Evolutionary conservation across 2,888 invertebrate species (phyloP).

Genomic region (Neoitamus cyanurus): DNA sequence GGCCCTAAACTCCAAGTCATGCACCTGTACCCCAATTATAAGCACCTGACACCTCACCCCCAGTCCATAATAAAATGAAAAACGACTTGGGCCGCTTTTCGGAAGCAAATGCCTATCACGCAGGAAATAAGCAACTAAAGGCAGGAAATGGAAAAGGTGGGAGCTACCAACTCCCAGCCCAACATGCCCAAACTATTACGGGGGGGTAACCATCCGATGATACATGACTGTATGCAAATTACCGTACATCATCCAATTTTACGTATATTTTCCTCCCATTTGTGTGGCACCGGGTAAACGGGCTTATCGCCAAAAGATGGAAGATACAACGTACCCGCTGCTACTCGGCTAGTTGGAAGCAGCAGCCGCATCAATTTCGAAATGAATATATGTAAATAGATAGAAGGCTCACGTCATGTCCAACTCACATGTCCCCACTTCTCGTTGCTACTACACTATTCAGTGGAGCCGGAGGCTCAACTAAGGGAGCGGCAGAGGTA

Average conservation of each 20-base stretch:
- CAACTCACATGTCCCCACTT: not conserved
- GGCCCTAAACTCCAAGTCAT: not conserved
- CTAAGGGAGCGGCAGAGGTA: not conserved
- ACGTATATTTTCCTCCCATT: not conserved
- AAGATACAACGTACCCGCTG: not conserved
- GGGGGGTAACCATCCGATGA: not conserved
- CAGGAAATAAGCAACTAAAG: conserved; percentile 28
- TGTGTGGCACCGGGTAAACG: not conserved
- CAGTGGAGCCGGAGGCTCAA: no score
- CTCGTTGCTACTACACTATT: no score
- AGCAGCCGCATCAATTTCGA: not conserved
- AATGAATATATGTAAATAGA: not conserved
- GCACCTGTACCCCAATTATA: not conserved
- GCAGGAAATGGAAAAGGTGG: conserved; percentile 48
- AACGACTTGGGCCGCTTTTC: not conserved
- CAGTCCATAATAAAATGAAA: not conserved
- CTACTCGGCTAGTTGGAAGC: not conserved
- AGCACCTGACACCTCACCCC: not conserved
- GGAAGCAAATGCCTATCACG: not conserved
- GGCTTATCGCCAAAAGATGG: not conserved
- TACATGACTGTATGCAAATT: conserved; percentile 17
- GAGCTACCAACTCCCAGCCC: not conserved
- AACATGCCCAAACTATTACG: not conserved
- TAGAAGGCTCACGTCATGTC: not conserved
- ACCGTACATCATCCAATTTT: not conserved